Base-by-base conservation (phyloP, 2,888 invertebrate genomes). In the Phalangium opilio region DNA sequence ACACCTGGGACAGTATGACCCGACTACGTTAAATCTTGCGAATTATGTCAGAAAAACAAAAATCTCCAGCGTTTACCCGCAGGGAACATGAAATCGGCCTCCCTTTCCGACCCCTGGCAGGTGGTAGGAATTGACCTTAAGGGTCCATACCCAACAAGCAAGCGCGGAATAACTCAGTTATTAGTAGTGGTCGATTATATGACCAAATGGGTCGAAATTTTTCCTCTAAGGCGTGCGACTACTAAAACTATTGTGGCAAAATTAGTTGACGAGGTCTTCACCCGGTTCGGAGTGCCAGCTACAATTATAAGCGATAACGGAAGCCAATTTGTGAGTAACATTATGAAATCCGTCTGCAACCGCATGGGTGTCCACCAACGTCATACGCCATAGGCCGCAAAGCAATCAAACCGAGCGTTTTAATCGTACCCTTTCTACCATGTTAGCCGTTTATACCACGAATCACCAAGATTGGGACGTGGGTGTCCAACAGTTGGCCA, bases 321-420 rank as follows among this genome's bases (percentile, higher is more conserved):
- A 12, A 33, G 36, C 0, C 19, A 35, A 32, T 45, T 45, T 32
- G 45, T 27, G 5, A 35, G 21, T 35, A 21, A 12, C 2, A n/a
- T 49, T 10, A 45, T 36, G 43, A 8, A 35, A 20, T 21, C 41
- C 17, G 14, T 19, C 7, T 21, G 2, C 5, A 20, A 19, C 5
- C 14, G 2, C 4, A 14, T 46, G 11, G 41, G 44, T 7, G 35
- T 45, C 15, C 10, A 27, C 10, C 19, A 50, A 21, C n/a, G 11
- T 15, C 40, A 15, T 10, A 40, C 32, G 5, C 39, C 49, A 50
- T 14, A 41, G 45, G 33, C 50, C 44, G 1, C 41, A 48, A 20
- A 46, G 42, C 12, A 50, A 52, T 12, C 52, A 45, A 4, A 43
- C 48, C 1, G 49, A 51, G 17, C 8, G 43, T 1, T 43, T 45